Base-by-base conservation (phyloP, 2,113 vertebrate genomes). In the Trichomycterus rosablanca region DNA sequence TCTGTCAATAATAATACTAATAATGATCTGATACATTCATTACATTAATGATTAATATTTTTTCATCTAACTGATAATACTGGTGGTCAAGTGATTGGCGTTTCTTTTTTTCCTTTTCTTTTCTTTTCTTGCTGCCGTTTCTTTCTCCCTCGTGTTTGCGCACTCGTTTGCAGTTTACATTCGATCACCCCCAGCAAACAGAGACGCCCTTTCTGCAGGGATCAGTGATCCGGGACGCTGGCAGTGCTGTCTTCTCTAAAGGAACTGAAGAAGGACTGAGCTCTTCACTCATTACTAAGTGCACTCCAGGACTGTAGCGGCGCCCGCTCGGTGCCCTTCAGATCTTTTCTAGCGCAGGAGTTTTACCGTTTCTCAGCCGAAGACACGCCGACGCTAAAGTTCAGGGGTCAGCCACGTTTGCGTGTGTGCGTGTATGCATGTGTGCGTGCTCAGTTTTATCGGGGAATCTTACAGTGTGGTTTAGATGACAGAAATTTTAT, bases 41-140 rank as follows among this genome's bases (percentile, higher is more conserved):
- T n/a, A n/a, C n/a, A n/a, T n/a, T n/a, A n/a, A n/a, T n/a, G n/a
- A 53, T 11, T 37, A 78, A 77, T 79, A 75, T 73, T 73, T 67
- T 84, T 79, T 78, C 52, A 58, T 63, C 53, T 60, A 63, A 52
- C 45, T 51, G 60, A 51, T 57, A 42, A 61, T 39, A 40, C 60
- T 54, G 15, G 45, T 71, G 54, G 46, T 82, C 79, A 75, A 75
- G 81, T 87, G 78, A 76, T n/a, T n/a, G n/a, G n/a, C n/a, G n/a
- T n/a, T n/a, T n/a, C n/a, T n/a, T n/a, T n/a, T n/a, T n/a, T n/a
- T n/a, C n/a, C n/a, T n/a, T n/a, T n/a, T n/a, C 78, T 72, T 79
- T 84, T 82, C 77, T 75, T 81, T 79, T 66, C 73, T 76, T 70
- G 76, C 77, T 79, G 75, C 76, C 82, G 84, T 80, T 64, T 77